A percentile compares a stretch with the other conserved stretches of the same genome.
These are phyloP conservation scores for Periophthalmus magnuspinnatus DNA, from an alignment of 2,797 vertebrate genomes.

Conservation along the genomic window DNA sequence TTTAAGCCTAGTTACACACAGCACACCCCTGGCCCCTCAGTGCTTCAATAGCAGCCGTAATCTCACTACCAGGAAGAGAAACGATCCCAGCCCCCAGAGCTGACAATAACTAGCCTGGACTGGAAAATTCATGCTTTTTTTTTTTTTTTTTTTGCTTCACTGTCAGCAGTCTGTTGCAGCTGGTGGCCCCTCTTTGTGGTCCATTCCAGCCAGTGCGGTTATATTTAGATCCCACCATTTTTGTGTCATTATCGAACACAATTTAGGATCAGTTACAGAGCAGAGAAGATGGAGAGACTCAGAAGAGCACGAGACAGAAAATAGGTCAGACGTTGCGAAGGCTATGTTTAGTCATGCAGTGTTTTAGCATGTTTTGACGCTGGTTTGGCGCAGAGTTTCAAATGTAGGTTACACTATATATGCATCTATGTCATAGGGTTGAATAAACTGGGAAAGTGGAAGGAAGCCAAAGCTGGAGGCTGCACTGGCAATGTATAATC, in stretches of 20 bases:
- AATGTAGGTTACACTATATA: conserved; percentile 57
- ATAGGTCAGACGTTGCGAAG: conserved; percentile 44
- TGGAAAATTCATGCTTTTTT: conserved; percentile 62
- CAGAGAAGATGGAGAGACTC: conserved; percentile 6
- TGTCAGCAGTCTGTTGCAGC: conserved; percentile 72
- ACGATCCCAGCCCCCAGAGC: conserved; percentile 56
- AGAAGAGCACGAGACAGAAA: conserved; percentile 38
- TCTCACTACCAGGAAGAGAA: conserved; percentile 73
- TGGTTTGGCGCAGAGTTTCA: not conserved
- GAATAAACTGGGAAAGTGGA: conserved; percentile 11
- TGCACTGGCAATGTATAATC: conserved; percentile 25
- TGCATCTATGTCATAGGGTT: conserved; percentile 35
- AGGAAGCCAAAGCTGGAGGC: conserved; percentile 6
- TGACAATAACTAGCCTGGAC: conserved; percentile 63
- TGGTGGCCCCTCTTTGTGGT: conserved; percentile 42
- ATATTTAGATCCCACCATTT: conserved; percentile 51
- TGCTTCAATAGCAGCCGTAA: conserved; percentile 73
- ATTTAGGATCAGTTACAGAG: conserved; percentile 22
- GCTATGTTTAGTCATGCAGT: conserved; percentile 46
- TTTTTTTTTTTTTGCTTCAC: conserved; percentile 33
- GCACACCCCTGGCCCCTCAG: conserved; percentile 45
- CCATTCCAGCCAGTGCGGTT: conserved; percentile 45
- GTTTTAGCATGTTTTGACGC: conserved; percentile 6
- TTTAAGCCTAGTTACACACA: conserved; percentile 71
- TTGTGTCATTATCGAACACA: conserved; percentile 53